Evolutionary conservation across 2,113 vertebrate species (phyloP).

Genomic region (Gadus chalcogrammus): DNA sequence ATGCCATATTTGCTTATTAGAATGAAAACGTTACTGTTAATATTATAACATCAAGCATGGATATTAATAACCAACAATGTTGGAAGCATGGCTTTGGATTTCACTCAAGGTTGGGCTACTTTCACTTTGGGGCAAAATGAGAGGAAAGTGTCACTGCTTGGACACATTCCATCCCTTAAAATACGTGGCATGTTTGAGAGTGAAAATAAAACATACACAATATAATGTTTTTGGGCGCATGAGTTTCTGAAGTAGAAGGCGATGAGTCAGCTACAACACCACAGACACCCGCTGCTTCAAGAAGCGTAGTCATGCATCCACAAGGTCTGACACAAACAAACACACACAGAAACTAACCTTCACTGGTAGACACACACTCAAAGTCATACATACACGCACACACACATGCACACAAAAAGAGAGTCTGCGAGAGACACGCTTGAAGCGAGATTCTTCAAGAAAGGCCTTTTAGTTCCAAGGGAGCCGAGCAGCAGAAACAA

Average conservation of each 20-base stretch:
- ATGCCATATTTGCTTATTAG: conserved; percentile 14
- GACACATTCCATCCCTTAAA: neutral
- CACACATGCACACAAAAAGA: conserved; percentile 6
- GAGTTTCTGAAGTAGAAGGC: neutral
- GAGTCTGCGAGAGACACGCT: conserved; percentile 39
- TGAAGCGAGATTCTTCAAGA: conserved; percentile 54
- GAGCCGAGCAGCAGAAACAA: conserved; percentile 36
- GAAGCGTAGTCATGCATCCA: neutral
- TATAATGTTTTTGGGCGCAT: neutral
- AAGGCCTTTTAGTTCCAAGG: conserved; percentile 61
- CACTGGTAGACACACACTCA: conserved; percentile 3
- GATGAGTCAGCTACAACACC: neutral
- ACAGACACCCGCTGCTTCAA: conserved; percentile 13
- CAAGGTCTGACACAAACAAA: neutral
- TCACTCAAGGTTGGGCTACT: conserved; percentile 20
- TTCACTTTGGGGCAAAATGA: conserved; percentile 7
- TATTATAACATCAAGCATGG: conserved; percentile 6
- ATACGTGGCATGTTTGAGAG: conserved; percentile 1
- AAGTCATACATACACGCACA: conserved; percentile 5
- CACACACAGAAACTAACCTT: neutral
- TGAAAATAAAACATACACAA: neutral
- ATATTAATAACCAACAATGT: conserved; percentile 25
- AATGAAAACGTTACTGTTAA: neutral
- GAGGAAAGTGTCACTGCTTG: too few relatives aligned
- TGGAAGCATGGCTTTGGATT: conserved; percentile 55